Base-by-base conservation (phyloP, 2,113 vertebrate species). In the Oryzias celebensis region DNA sequence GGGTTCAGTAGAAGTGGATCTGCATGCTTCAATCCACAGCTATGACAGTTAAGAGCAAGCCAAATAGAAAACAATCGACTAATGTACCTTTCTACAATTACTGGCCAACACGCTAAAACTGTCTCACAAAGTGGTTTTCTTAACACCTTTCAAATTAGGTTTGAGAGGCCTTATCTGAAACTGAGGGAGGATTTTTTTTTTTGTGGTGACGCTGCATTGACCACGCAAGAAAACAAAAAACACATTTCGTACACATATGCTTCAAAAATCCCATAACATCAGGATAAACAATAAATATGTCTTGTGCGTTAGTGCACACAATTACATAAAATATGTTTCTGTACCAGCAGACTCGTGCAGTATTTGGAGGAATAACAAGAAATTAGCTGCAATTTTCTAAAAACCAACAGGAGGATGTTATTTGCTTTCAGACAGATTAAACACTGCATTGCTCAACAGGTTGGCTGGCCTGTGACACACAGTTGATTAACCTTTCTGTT, bases 11-110 rank as follows among this genome's bases (percentile, higher is more conserved):
- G 65, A 81, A 78, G 68, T 64, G 79, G 87, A 87, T 65, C 87
- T 45, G 51, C 87, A 85, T 90, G 88, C 88, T 71, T 65, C 3
- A 85, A 83, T 82, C 88, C 87, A 80, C 14, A 77, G 65, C 71
- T 59, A 65, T 83, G 79, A 78, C 67, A 77, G 65, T 72, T 70
- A 72, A 75, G 71, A 83, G 82, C 70, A 77, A 83, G 67, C 62
- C 62, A 71, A 78, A 85, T 73, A 70, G 23, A 51, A 77, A 76
- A 65, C 28, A 64, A 76, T 65, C 18, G 52, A 66, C 62, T 68
- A 15, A 58, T 75, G 58, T 53, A 15, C 10, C 43, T 14, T 75
- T 65, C 58, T 58, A 65, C 47, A 68, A 12, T 62, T 75, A 73
- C 20, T 55, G 69, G 58, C 50, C 67, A 48, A 56, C 54, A 61